phyloP scores from a whole-genome alignment of 2,113 vertebrate genomes.

The Burhinus oedicnemus region DNA sequence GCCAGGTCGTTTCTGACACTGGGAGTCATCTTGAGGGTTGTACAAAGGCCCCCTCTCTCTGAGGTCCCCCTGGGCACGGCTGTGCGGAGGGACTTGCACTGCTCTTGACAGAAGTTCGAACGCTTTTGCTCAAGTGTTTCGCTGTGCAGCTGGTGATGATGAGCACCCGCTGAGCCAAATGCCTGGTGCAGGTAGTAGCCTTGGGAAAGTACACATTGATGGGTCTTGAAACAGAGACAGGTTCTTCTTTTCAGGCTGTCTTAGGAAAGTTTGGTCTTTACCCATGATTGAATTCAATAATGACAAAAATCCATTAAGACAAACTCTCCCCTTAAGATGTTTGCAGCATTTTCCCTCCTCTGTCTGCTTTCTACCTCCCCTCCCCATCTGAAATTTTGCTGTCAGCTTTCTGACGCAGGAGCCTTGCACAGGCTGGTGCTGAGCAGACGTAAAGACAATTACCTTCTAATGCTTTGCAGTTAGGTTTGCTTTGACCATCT shows the following conservation, averaged over 20 bases:
- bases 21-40: not conserved
- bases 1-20: slow-evolving; percentile 22
- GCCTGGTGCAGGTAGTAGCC: not conserved
- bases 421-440: not conserved
- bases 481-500: not conserved
- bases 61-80: accelerated
- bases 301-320: not conserved
- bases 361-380: not conserved
- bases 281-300: not conserved
- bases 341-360: not conserved
- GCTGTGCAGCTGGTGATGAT: accelerated
- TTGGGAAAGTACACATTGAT: not conserved
- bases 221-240: not conserved
- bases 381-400: not conserved
- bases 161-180: not conserved
- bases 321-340: not conserved
- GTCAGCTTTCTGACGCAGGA: not conserved
- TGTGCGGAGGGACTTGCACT: accelerated
- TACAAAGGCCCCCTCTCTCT: not conserved
- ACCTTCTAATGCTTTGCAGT: not conserved
- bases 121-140: not conserved
- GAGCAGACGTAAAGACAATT: not conserved
- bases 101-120: not conserved
- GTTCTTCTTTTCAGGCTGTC: not conserved
- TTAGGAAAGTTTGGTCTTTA: not conserved